Conservation (phyloP, 2,797 vertebrate genomes). For the Aphelocoma californica region DNA sequence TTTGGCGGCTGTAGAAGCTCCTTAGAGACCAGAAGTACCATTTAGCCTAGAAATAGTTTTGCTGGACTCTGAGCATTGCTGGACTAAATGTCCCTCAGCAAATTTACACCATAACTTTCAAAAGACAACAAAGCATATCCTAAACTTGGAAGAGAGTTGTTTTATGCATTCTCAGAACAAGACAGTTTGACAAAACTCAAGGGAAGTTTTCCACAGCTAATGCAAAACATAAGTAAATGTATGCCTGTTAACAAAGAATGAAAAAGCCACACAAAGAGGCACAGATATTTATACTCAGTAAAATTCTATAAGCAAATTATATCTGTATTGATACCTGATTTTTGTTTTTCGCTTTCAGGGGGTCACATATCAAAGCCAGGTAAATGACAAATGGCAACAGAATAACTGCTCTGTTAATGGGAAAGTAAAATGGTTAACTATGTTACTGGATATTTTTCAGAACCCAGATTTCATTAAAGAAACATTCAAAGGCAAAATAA, state of each 20-base stretch:
- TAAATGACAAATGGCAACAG: neutral
- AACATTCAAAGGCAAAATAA: constrained; percentile 68
- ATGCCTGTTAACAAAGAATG: neutral
- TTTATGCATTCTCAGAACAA: constrained; percentile 6
- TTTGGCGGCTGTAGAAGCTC: constrained; percentile 43
- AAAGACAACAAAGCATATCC: constrained; percentile 21
- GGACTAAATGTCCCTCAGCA: constrained; percentile 24
- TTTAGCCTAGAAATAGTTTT: constrained; percentile 56
- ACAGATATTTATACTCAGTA: neutral
- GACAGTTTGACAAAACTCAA: constrained; percentile 27
- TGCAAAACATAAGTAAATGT: constrained; percentile 21
- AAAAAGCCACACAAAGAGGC: neutral
- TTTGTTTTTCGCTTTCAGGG: neutral
- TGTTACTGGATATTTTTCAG: constrained; percentile 57
- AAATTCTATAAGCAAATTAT: neutral
- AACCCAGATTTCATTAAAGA: constrained; percentile 53
- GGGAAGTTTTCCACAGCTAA: constrained; percentile 32
- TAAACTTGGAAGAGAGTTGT: constrained; percentile 6
- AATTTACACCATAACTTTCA: constrained; percentile 35
- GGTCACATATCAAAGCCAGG: neutral
- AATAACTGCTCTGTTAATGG: constrained; percentile 20
- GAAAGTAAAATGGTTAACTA: constrained; percentile 29
- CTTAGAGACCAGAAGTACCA: constrained; percentile 50
- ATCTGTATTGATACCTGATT: neutral
- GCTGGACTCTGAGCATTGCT: constrained; percentile 23